Evolutionary conservation across 1,140 invertebrate species (phyloP).

Genomic region (Lucilia sericata): DNA sequence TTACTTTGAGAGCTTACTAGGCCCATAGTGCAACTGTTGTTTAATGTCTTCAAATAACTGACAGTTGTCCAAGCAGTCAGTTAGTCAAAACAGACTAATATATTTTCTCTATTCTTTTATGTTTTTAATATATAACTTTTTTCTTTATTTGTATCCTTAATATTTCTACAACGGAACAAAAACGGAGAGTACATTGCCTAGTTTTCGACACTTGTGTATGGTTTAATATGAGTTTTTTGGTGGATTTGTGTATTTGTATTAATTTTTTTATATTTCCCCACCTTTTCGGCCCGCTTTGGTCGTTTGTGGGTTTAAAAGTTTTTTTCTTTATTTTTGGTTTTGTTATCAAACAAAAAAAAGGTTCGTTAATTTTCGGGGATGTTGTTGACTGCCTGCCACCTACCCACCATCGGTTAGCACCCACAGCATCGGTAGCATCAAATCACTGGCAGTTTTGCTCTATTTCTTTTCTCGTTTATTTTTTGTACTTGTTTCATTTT

Average conservation of each 20-base stretch:
- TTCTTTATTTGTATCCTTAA: no score
- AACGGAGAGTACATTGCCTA: background rate
- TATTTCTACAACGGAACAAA: no score
- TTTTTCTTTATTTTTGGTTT: background rate
- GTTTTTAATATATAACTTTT: no score
- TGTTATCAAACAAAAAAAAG: background rate
- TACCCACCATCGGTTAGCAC: background rate
- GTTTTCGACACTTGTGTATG: background rate
- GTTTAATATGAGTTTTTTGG: background rate
- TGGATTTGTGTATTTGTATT: no score
- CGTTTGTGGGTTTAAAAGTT: background rate
- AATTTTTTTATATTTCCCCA: no score
- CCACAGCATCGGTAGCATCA: background rate
- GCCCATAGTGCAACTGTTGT: no score
- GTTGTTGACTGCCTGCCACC: background rate
- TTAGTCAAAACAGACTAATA: no score
- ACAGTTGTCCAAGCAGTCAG: no score
- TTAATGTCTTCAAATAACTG: no score
- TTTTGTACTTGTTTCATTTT: no score
- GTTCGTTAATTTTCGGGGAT: conserved; percentile 26
- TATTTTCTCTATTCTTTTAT: no score
- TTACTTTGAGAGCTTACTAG: no score
- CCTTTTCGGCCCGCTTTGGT: background rate
- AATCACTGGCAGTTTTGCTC: background rate
- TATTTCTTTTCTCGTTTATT: background rate